Conservation (phyloP, 2,888 invertebrate species). For the Neria commutata region DNA sequence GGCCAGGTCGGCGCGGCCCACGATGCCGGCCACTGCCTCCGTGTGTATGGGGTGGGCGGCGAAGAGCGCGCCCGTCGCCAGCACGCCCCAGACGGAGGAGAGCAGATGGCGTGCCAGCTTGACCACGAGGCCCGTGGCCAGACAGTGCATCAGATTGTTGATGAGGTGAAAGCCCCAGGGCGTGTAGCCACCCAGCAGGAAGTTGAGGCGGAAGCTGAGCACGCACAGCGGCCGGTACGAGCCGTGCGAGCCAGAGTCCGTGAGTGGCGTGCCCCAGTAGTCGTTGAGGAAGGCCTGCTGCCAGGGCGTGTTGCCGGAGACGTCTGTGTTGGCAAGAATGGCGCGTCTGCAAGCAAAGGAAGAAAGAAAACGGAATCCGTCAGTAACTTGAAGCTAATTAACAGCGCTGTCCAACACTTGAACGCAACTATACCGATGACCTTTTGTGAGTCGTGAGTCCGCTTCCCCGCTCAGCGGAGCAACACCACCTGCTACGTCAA, state of each 20-base stretch:
- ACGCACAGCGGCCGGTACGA: conserved; percentile 94
- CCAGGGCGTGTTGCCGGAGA: conserved; percentile 84
- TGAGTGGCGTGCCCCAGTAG: conserved; percentile 97
- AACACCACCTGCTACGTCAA: conserved; percentile 17
- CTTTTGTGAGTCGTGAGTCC: too few species aligned
- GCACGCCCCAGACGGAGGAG: conserved; percentile 72
- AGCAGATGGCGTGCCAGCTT: conserved; percentile 75
- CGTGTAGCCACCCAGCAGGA: conserved; percentile 76
- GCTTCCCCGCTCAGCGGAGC: background rate
- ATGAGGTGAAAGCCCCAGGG: conserved; percentile 86
- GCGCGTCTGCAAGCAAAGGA: conserved; percentile 77
- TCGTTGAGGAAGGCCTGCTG: conserved; percentile 85
- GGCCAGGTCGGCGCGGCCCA: conserved; percentile 92
- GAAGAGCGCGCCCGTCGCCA: conserved; percentile 83
- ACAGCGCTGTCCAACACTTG: background rate
- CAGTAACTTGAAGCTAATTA: background rate
- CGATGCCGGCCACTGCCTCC: conserved; percentile 94
- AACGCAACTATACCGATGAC: background rate
- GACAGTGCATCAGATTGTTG: conserved; percentile 84
- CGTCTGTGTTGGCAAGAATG: conserved; percentile 92
- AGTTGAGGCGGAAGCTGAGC: conserved; percentile 85
- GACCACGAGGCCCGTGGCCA: conserved; percentile 83
- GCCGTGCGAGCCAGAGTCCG: conserved; percentile 93
- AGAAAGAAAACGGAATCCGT: background rate
- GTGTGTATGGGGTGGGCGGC: conserved; percentile 96